Percentiles rank a stretch among this genome's conserved stretches.
Conservation (phyloP, 2,797 vertebrate genomes). For the Mormyrops boulengeri region DNA sequence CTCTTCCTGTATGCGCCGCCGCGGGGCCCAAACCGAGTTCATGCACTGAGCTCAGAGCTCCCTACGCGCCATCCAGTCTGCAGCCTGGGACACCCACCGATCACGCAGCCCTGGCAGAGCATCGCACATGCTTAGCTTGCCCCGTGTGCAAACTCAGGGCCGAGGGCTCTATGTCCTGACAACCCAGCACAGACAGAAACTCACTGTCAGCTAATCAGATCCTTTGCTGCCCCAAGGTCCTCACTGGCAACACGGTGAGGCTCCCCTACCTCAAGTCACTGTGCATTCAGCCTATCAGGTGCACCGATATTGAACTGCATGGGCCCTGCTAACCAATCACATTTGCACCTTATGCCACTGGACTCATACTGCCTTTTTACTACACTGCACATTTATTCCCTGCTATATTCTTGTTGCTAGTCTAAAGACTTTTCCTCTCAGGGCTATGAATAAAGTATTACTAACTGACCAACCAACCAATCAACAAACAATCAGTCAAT, state of each 20-base stretch:
- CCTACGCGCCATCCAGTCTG: not conserved
- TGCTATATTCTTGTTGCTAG: not conserved
- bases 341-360: not conserved
- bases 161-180: not conserved
- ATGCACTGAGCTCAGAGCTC: not conserved
- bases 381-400: not conserved
- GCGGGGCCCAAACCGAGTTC: slow-evolving; percentile 15
- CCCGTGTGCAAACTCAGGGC: not conserved
- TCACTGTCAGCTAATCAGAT: not conserved
- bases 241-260: not conserved
- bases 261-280: not conserved
- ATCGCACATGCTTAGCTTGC: not conserved
- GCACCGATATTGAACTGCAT: not conserved
- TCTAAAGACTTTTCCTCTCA: not conserved
- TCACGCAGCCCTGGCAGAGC: not conserved
- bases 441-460: not conserved
- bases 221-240: not conserved
- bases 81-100: not conserved
- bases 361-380: not conserved
- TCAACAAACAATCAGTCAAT: not conserved
- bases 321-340: not conserved
- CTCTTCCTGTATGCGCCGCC: slow-evolving; percentile 60
- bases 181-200: not conserved
- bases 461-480: not conserved
- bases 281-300: not conserved